Conservation (phyloP, 2,888 invertebrate genomes). For the Steromphala cineraria region DNA sequence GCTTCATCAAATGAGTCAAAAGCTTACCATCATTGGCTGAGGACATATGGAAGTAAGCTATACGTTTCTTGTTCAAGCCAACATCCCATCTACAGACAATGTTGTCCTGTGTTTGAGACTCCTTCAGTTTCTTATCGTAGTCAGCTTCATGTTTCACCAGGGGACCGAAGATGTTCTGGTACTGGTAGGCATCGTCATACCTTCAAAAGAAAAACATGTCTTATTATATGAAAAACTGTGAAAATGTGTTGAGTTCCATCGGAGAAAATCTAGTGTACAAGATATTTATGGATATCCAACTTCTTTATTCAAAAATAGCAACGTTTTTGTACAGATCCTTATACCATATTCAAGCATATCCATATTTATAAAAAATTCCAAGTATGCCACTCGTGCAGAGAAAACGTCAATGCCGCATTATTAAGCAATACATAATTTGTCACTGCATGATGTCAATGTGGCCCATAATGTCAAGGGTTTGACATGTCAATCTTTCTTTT, state of each 20-base stretch:
- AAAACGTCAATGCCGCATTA: no score
- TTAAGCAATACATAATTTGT: no score
- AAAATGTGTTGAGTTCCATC: not conserved
- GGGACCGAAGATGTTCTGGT: constrained; percentile 98
- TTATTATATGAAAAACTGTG: not conserved
- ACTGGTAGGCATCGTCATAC: constrained; percentile 99
- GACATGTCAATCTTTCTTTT: no score
- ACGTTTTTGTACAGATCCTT: no score
- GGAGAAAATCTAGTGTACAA: not conserved
- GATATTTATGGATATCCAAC: no score
- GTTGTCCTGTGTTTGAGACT: constrained; percentile 98
- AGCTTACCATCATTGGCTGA: constrained; percentile 90
- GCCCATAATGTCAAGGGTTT: no score
- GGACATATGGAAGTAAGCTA: constrained; percentile 97
- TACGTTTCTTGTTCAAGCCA: constrained; percentile 97
- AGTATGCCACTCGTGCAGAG: no score
- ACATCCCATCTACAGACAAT: constrained; percentile 99
- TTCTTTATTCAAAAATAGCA: no score
- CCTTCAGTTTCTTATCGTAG: constrained; percentile 97
- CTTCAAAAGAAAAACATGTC: constrained; percentile 76
- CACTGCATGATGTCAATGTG: no score
- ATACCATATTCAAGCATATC: no score
- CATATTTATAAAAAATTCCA: no score
- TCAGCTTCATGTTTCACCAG: constrained; percentile 97
- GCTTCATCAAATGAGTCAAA: no score